These are phyloP conservation scores for Oncorhynchus clarkii DNA, from an alignment of 2,113 vertebrate species.

Conservation along the genomic window DNA sequence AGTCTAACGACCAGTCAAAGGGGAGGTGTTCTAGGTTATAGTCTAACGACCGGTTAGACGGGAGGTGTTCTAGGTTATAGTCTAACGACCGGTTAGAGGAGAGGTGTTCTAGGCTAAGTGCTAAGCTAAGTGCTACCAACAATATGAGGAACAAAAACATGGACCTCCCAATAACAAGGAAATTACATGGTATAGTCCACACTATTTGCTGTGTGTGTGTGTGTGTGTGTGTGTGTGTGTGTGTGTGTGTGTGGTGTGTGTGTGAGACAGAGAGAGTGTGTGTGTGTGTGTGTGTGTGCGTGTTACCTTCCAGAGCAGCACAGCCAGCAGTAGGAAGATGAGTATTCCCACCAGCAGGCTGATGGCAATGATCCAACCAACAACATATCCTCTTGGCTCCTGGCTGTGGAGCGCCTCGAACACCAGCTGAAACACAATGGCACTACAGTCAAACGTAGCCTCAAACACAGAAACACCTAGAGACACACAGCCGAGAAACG, in stretches of 20 bases:
- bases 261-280: too few relatives aligned
- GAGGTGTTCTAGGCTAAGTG: neutral
- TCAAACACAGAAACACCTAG: conserved; percentile 14
- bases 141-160: too few relatives aligned
- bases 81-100: neutral
- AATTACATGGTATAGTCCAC: too few relatives aligned
- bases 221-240: neutral
- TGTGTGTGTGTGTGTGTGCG: neutral
- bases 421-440: conserved; percentile 81
- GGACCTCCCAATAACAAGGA: too few relatives aligned
- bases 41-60: too few relatives aligned
- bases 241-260: neutral
- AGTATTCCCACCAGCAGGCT: conserved; percentile 97
- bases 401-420: conserved; percentile 97
- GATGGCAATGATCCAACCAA: conserved; percentile 99
- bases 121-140: too few relatives aligned
- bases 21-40: too few relatives aligned
- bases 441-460: conserved; percentile 14
- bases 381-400: conserved; percentile 94
- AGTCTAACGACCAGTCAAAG: too few relatives aligned
- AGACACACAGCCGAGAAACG: neutral
- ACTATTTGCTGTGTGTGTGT: neutral
- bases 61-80: neutral
- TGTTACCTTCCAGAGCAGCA: conserved; percentile 96
- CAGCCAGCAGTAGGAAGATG: conserved; percentile 94